Evolutionary conservation across 2,113 vertebrate genomes (phyloP), one percentile per base, ranked within the genome.

Genomic region (Mesocricetus auratus): DNA sequence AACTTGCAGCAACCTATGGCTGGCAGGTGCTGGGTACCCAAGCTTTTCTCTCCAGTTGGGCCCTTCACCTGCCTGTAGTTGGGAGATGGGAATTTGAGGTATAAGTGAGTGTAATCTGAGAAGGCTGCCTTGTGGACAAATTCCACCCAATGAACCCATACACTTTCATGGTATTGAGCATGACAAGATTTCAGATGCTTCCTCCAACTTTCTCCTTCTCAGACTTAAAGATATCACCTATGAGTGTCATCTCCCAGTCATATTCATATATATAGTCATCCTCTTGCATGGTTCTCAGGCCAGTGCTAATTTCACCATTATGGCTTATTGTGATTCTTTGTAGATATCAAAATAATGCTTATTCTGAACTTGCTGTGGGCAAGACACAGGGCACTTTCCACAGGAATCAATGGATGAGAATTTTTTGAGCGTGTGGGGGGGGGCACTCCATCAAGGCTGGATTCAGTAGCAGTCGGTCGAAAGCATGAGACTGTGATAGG

Each of bases 271-370:
- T 47, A 8, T 47, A 8, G 47, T 8, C 47, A 47, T 62, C 62
- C 17, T 71, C 0, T 60, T 92, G 19, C 50, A 4, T 78, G 88
- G 17, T 64, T 29, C 74, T 95, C 64, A 79, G 83, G 79, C 73
- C 5, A 50, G 3, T 62, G 69, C 62, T 22, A 8, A 33, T 87
- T 83, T 97, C 29, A 82, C 24, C 53, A 88, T 7, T 77, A 85
- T 88, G 60, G 78, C 29, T 68, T 29, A 66, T 71, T 81, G 17
- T 71, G 19, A 90, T 94, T 96, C 36, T 77, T 93, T 83, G 82
- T 68, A 93, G 56, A 71, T 77, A 50, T 85, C 58, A 22, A 78
- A 95, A 53, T 95, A 69, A 69, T 26, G 71, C 71, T 91, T 73
- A 36, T 79, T 22, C 42, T 73, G 31, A 0, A 39, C 13, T 17